Evolutionary conservation across 2,113 vertebrate species (phyloP), one percentile per base, ranked within the genome.

Genomic region (Xenus cinereus): DNA sequence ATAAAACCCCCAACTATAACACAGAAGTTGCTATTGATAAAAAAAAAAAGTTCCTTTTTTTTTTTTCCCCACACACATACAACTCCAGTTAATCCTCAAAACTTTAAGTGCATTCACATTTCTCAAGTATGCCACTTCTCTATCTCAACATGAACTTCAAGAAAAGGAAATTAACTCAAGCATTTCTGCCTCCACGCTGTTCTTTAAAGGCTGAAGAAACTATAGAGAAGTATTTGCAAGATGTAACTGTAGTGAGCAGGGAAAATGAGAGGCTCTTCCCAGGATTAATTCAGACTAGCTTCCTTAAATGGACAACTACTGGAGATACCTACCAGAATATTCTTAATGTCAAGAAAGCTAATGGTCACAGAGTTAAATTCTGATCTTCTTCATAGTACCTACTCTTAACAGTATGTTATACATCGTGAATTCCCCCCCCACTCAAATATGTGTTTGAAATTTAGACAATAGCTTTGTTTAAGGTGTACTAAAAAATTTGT

Each of bases 1-100:
- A 60, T 3, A 41, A 59, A 39, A 2, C 2, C 1, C 7, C 0
- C 6, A 63, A 8, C 6, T 57, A 63, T 41, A 78, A 75, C 28
- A 82, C 18, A 75, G 27, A 73, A 78, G 11, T 27, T 1, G 1
- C 18, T 71, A 19, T 4, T 48, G 10, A 33, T 19, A 83, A 88
- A 76, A 83, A 22, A 62, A 33, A n/a, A 8, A 2, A 12, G 10
- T 27, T 39, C 35, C 1, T 62, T 45, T 80, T 66, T 54, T 76
- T 59, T 48, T 30, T 46, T 21, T 4, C 20, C 45, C 46, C 23
- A 45, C 56, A 80, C 17, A 19, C 7, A 64, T 53, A n/a, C 20
- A 80, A 18, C 6, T 43, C 19, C 41, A 50, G 28, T 32, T 46
- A 79, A 83, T 43, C 33, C 43, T 68, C 12, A 46, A 57, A 85